Conservation (phyloP, 2,113 vertebrate genomes). For the Excalfactoria chinensis region DNA sequence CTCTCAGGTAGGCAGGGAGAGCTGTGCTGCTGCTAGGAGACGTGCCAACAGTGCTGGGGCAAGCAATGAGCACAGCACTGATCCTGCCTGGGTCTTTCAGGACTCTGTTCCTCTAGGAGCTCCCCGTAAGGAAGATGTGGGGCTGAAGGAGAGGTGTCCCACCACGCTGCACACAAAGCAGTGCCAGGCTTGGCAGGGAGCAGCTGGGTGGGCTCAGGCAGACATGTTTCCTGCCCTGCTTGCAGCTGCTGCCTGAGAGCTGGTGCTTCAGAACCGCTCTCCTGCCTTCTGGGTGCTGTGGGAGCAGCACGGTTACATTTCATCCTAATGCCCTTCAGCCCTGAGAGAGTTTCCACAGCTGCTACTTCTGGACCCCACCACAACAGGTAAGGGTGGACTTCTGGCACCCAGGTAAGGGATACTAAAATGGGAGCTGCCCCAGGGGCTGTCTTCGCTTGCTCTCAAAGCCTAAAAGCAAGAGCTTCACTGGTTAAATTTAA, state of each 20-base stretch:
- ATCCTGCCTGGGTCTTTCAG: background rate
- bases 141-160: fast-evolving
- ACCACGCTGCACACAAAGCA: fast-evolving
- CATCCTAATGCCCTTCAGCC: background rate
- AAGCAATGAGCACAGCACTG: background rate
- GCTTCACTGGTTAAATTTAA: background rate
- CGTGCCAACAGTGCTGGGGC: fast-evolving
- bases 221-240: fast-evolving
- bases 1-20: background rate
- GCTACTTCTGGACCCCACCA: background rate
- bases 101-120: fast-evolving
- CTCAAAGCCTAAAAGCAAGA: background rate
- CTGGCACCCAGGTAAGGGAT: background rate
- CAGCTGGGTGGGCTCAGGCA: background rate
- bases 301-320: fast-evolving
- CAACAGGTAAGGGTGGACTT: background rate
- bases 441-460: background rate
- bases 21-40: constrained; percentile 52
- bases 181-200: fast-evolving
- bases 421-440: background rate
- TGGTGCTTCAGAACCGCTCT: fast-evolving
- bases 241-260: background rate
- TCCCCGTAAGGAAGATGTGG: fast-evolving
- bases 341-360: background rate
- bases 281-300: background rate